Conservation (phyloP, 2,113 vertebrate species). For the Labrus mixtus region DNA sequence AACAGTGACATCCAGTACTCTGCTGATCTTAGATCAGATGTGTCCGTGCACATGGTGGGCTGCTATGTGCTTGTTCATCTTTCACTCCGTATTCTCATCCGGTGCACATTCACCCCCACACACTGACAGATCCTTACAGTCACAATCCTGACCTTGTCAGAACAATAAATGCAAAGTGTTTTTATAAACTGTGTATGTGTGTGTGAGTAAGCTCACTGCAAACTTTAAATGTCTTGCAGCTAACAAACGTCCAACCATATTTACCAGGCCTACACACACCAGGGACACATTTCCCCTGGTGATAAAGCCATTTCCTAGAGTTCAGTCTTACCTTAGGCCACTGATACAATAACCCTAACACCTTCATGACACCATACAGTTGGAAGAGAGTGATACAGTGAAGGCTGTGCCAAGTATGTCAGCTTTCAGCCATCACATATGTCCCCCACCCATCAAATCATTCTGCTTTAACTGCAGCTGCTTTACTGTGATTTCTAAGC, state of each 20-base stretch:
- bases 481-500: slow-evolving; percentile 13
- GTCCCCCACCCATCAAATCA: slow-evolving; percentile 22
- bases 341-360: slow-evolving; percentile 48
- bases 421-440: slow-evolving; percentile 36
- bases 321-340: slow-evolving; percentile 34
- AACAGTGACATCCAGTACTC: slow-evolving; percentile 15
- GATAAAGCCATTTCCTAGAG: slow-evolving; percentile 40
- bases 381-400: slow-evolving; percentile 38
- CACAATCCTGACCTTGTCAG: slow-evolving; percentile 68
- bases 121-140: slow-evolving; percentile 55
- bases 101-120: slow-evolving; percentile 25
- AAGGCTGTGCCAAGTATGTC: slow-evolving; percentile 47
- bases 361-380: slow-evolving; percentile 56
- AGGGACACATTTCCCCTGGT: slow-evolving; percentile 14
- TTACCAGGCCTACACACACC: slow-evolving; percentile 29
- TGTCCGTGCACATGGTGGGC: slow-evolving; percentile 18
- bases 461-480: neutral
- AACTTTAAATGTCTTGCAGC: slow-evolving; percentile 55
- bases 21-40: neutral
- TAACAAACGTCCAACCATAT: slow-evolving; percentile 47
- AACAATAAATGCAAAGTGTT: slow-evolving; percentile 37
- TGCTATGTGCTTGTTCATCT: slow-evolving; percentile 42
- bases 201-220: slow-evolving; percentile 12
- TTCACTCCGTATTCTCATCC: slow-evolving; percentile 53
- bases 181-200: slow-evolving; percentile 13